phyloP scores from a whole-genome alignment of 2,888 invertebrate species.

The Pseudeuparius sepicola region DNA sequence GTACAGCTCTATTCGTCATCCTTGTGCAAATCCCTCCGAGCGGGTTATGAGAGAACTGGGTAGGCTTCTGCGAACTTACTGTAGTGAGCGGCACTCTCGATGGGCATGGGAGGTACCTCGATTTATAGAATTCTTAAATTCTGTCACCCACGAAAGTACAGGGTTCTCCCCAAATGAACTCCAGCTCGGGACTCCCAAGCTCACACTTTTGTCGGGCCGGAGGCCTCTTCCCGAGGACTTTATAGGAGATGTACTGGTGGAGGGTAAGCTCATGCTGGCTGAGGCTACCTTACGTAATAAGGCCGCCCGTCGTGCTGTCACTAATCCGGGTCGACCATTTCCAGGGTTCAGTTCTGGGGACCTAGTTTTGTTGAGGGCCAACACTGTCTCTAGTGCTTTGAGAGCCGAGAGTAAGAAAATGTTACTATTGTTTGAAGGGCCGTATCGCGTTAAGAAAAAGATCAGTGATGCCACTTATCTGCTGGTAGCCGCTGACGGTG shows the following conservation, averaged over 20 bases:
- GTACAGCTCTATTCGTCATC: neutral
- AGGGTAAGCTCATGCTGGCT: constrained; percentile 1
- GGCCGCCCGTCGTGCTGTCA: neutral
- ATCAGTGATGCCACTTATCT: neutral
- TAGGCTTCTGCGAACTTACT: neutral
- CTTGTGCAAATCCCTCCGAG: constrained; percentile 2
- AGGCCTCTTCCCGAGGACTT: neutral
- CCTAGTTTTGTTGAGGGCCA: neutral
- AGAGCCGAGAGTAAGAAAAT: constrained; percentile 1
- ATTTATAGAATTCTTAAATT: neutral
- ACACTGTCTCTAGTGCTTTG: neutral
- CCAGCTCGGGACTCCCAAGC: neutral
- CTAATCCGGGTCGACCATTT: neutral
- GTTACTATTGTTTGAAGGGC: neutral
- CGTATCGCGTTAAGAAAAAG: no score
- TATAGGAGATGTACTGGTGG: neutral
- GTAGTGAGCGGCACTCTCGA: neutral
- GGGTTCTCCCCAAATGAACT: no score
- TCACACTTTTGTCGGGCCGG: neutral
- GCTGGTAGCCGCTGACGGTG: neutral
- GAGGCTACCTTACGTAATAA: constrained; percentile 8
- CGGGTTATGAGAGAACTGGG: constrained; percentile 1
- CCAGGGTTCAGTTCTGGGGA: neutral
- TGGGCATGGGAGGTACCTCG: no score
- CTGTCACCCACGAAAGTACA: neutral